Evolutionary conservation across 2,888 invertebrate genomes (phyloP), one percentile per base, ranked within the genome.

Genomic region (Hemaris fuciformis): DNA sequence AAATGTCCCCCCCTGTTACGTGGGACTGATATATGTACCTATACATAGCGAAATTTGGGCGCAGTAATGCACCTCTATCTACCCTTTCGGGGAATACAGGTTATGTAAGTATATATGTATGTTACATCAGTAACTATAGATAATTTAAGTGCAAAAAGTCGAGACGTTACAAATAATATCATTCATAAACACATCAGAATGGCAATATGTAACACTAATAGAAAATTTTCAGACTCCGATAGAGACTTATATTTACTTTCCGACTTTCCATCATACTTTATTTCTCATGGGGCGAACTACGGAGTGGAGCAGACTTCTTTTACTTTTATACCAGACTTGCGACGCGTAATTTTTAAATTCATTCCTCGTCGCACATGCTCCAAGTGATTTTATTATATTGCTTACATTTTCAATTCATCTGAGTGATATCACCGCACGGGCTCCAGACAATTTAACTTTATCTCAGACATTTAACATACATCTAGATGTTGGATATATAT

Each of bases 321-420:
- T 53, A 53, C 53, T 53, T 53, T 53, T 53, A 53, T 53, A 31
- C 53, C 53, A 53, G 53, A 45, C 22, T 45, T 43, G 23, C 22
- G 23, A 27, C 53, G 18, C 31, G 18, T 53, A 53, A 53, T 53
- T 53, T 31, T 53, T 53, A 53, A 53, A 53, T 53, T 53, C 53
- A 31, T 31, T 18, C 18, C 53, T 27, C 38, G 38, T 38, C 31
- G 53, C 31, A 53, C 53, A 31, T 53, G 53, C 53, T 53, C 31
- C 53, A 53, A 53, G 31, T 53, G 31, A 53, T 53, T 53, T 53
- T 53, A 53, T 53, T 53, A 53, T 53, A 53, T 53, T 53, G 53
- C 53, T 53, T 31, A 53, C 27, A 53, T 53, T 18, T 53, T 53
- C 31, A 53, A 53, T 53, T 31, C 53, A 53, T 53, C 31, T 31